Evolutionary conservation across 1,140 invertebrate species (phyloP).

Genomic region (Diachasmimorpha longicaudata): DNA sequence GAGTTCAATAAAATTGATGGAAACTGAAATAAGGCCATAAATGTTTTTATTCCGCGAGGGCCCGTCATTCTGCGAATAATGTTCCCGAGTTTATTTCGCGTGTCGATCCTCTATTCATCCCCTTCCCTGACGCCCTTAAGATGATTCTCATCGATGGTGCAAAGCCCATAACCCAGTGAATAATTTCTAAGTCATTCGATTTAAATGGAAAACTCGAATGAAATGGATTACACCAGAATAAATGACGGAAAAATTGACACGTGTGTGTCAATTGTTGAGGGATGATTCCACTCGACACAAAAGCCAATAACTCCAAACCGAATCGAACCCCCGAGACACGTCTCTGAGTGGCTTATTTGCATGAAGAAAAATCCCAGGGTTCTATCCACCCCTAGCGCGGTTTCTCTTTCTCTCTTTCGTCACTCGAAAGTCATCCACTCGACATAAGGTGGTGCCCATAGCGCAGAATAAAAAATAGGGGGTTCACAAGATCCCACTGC

Average conservation of each 20-base stretch:
- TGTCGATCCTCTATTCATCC: conserved; percentile 21
- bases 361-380: conserved; percentile 11
- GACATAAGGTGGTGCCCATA: conserved; percentile 47
- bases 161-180: not conserved
- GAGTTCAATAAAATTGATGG: conserved; percentile 41
- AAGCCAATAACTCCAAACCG: conserved; percentile 34
- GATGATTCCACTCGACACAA: conserved; percentile 31
- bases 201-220: too few species aligned
- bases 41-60: conserved; percentile 47
- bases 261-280: conserved; percentile 28
- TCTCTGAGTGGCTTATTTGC: conserved; percentile 36
- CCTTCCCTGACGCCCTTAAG: conserved; percentile 8
- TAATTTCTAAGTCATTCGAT: not conserved
- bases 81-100: conserved; percentile 38
- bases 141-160: not conserved
- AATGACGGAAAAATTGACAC: conserved; percentile 7
- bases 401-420: conserved; percentile 28
- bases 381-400: conserved; percentile 13
- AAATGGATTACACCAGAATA: not conserved
- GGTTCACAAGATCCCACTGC: conserved; percentile 4
- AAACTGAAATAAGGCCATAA: conserved; percentile 50
- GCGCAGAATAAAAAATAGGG: conserved; percentile 3
- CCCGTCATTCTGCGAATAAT: conserved; percentile 49
- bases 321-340: conserved; percentile 36
- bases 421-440: conserved; percentile 48